Evolutionary conservation across 2,888 invertebrate species (phyloP).

Genomic region (Mesoligia furuncula): DNA sequence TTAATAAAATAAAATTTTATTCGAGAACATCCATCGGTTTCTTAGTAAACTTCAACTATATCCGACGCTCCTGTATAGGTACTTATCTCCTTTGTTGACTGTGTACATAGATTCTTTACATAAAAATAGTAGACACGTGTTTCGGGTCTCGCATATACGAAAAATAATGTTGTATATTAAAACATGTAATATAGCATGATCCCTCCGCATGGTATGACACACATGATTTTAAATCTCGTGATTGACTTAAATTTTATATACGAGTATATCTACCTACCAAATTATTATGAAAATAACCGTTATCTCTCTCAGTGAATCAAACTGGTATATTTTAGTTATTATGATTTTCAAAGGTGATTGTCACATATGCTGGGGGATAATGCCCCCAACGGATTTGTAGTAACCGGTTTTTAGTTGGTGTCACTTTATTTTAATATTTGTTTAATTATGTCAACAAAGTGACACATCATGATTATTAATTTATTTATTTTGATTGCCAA

Average conservation of each 20-base stretch:
- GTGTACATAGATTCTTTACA: too few relatives aligned
- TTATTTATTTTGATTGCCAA: neutral
- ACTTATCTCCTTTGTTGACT: too few relatives aligned
- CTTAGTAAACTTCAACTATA: too few relatives aligned
- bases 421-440: conserved; percentile 14
- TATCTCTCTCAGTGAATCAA: conserved; percentile 19
- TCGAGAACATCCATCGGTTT: too few relatives aligned
- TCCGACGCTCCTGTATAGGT: too few relatives aligned
- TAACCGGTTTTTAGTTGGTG: conserved; percentile 10
- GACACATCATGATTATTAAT: too few relatives aligned
- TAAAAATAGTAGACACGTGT: too few relatives aligned
- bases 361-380: conserved; percentile 6
- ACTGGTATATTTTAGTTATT: conserved; percentile 19
- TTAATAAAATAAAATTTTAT: too few relatives aligned
- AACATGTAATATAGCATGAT: conserved; percentile 3
- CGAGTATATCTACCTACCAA: conserved; percentile 14
- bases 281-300: conserved; percentile 24
- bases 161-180: too few relatives aligned
- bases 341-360: conserved; percentile 1
- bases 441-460: neutral
- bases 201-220: conserved; percentile 22
- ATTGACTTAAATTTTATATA: conserved; percentile 31
- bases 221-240: neutral
- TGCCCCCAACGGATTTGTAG: conserved; percentile 29
- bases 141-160: too few relatives aligned